Evolutionary conservation across 2,797 vertebrate genomes (phyloP).

Genomic region (Neosilurus mollespiculum): DNA sequence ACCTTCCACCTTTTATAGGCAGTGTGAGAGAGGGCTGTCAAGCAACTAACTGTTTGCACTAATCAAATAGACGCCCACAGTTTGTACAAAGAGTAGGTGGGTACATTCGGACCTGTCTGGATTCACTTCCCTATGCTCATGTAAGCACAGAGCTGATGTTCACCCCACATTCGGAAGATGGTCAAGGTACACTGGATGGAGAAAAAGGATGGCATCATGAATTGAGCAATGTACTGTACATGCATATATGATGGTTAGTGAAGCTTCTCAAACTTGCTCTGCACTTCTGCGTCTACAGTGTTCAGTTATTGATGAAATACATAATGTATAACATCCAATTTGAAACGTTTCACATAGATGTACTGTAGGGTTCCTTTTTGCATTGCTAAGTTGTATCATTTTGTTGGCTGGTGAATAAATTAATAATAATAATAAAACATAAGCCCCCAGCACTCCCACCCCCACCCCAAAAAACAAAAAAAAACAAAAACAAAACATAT

Average conservation of each 20-base stretch:
- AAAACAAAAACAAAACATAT: too few species aligned
- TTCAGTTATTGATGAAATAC: not conserved
- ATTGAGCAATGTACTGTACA: not conserved
- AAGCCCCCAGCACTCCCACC: too few species aligned
- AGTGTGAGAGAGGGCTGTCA: constrained; percentile 21
- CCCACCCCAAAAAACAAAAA: too few species aligned
- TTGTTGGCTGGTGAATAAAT: too few species aligned
- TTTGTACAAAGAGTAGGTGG: constrained; percentile 37
- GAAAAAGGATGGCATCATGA: not conserved
- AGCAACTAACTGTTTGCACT: constrained; percentile 4
- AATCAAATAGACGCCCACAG: constrained; percentile 25
- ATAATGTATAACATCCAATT: not conserved
- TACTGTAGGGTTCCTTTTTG: too few species aligned
- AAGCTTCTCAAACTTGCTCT: not conserved
- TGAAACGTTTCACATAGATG: too few species aligned
- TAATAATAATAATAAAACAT: too few species aligned
- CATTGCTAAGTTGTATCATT: too few species aligned
- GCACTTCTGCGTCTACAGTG: not conserved
- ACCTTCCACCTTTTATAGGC: constrained; percentile 44
- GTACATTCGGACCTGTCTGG: not conserved
- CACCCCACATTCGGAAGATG: constrained; percentile 25
- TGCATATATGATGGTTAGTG: not conserved
- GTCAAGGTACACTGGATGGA: constrained; percentile 46
- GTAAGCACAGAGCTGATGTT: constrained; percentile 17
- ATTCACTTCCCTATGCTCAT: not conserved